phyloP scores from a whole-genome alignment of 2,888 invertebrate species.

The Desoria tigrina region DNA sequence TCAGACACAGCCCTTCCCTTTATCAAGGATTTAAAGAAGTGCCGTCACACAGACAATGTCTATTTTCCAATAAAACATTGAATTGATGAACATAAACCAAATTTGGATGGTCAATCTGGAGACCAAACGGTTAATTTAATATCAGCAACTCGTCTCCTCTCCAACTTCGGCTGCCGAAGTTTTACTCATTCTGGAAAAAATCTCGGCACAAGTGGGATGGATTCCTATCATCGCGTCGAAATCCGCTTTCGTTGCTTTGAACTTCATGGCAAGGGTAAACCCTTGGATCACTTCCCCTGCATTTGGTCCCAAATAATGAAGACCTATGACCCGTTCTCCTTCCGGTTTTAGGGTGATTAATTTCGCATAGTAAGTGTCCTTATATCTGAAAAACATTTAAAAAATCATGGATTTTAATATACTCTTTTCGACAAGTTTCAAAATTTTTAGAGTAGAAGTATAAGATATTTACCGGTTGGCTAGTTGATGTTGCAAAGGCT shows the following conservation, averaged over 20 bases:
- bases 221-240: constrained; percentile 64
- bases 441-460: no score
- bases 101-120: not conserved
- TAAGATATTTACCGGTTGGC: constrained; percentile 50
- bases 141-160: constrained; percentile 3
- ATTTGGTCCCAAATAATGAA: constrained; percentile 58
- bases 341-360: constrained; percentile 61
- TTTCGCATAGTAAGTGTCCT: constrained; percentile 9
- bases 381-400: not conserved
- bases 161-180: constrained; percentile 51
- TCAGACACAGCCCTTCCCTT: constrained; percentile 3
- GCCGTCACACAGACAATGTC: constrained; percentile 11
- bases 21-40: not conserved
- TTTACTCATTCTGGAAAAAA: constrained; percentile 60
- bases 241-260: constrained; percentile 62
- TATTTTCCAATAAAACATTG: no score
- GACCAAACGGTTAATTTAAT: not conserved
- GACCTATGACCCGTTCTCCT: constrained; percentile 51
- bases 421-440: no score
- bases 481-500: constrained; percentile 63
- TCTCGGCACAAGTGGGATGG: constrained; percentile 66
- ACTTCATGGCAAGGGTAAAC: constrained; percentile 62
- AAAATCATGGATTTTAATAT: not conserved
- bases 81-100: not conserved
- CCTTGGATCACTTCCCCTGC: constrained; percentile 68